A percentile compares a stretch with the other conserved stretches of the same genome.
Conservation (phyloP, 2,797 vertebrate genomes). For the Pseudochirops cupreus region DNA sequence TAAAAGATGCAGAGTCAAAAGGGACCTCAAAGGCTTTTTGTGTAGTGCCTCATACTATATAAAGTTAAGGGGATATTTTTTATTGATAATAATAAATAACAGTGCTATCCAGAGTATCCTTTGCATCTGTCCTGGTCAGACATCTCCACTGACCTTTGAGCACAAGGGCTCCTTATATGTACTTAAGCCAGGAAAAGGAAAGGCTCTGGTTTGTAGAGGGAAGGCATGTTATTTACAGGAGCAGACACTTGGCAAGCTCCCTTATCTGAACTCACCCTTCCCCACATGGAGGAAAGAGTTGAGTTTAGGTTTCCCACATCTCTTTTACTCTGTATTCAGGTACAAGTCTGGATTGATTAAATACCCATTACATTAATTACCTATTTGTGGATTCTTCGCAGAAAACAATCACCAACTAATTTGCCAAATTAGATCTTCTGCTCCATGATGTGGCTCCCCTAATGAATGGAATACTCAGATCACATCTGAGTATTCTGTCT, state of each 20-base stretch:
- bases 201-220: not conserved
- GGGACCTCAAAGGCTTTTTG: not conserved
- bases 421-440: not conserved
- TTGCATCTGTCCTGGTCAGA: not conserved
- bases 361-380: not conserved
- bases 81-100: not conserved
- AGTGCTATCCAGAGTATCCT: not conserved
- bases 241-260: not conserved
- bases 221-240: not conserved
- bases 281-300: not conserved
- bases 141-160: not conserved
- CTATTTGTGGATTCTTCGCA: not conserved
- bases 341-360: not conserved
- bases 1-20: not conserved
- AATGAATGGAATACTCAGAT: not conserved
- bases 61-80: not conserved
- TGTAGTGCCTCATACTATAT: not conserved
- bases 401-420: not conserved
- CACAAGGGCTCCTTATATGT: not conserved
- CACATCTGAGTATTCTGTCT: not conserved
- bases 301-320: not conserved
- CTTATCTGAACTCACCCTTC: not conserved
- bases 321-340: not conserved
- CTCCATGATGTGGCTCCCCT: not conserved
- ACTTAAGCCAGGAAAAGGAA: not conserved